Evolutionary conservation across 2,888 invertebrate species (phyloP).

Genomic region (Mellilla xanthometata): DNA sequence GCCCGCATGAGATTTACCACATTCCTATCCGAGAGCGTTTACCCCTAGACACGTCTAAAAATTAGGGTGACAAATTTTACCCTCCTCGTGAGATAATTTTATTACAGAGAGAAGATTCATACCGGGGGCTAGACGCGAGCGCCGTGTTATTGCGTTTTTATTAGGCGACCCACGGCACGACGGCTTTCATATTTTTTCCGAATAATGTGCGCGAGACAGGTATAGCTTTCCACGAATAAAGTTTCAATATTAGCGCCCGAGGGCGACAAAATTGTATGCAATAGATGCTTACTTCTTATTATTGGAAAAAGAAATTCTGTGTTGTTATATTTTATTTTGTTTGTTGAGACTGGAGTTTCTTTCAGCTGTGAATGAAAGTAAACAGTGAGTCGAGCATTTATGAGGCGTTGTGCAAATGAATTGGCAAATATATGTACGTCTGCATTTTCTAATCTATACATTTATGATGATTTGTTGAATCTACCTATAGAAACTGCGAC

Average conservation of each 20-base stretch:
- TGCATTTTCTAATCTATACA: too few relatives aligned
- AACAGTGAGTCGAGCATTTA: too few relatives aligned
- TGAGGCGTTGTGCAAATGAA: too few relatives aligned
- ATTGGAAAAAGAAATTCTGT: conserved; percentile 3
- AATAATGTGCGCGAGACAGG: conserved; percentile 56
- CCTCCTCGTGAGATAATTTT: conserved; percentile 70
- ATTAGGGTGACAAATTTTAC: conserved; percentile 67
- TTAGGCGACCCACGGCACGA: conserved; percentile 53
- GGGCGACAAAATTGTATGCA: conserved; percentile 21
- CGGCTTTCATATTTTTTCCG: conserved; percentile 63
- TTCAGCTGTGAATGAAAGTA: too few relatives aligned
- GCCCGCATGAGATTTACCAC: conserved; percentile 6
- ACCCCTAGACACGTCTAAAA: conserved; percentile 42
- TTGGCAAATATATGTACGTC: too few relatives aligned
- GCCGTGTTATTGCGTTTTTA: conserved; percentile 74
- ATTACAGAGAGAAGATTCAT: conserved; percentile 66
- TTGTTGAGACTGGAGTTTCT: too few relatives aligned
- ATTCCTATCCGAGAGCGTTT: conserved; percentile 21
- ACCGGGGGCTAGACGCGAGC: conserved; percentile 52
- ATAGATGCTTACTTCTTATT: conserved; percentile 16
- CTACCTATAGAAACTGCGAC: too few relatives aligned
- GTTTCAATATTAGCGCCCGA: conserved; percentile 45
- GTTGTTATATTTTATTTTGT: not conserved
- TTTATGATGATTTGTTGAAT: too few relatives aligned
- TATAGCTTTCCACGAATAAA: conserved; percentile 47